Base-by-base conservation (phyloP, 2,888 invertebrate genomes). In the Rotaria magnacalcarata region DNA sequence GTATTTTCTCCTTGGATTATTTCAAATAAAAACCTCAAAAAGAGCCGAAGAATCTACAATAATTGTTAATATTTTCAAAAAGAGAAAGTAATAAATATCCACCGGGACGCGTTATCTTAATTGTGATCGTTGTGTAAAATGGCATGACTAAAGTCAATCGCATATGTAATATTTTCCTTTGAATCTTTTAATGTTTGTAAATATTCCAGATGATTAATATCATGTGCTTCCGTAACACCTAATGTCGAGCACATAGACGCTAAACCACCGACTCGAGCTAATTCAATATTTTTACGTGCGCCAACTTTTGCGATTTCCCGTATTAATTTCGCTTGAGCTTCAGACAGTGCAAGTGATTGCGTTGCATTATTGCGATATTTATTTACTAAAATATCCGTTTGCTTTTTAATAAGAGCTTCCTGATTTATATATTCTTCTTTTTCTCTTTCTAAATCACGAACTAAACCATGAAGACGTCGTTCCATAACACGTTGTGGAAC, bases 151-250 rank as follows among this genome's bases (percentile, higher is more conserved):
- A 89, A 90, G 87, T 90, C 89, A 2, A 90, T 89, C 21, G 89
- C 89, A 24, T 90, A 87, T 86, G 89, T 89, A 5, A 89, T 88
- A 58, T 89, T 88, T 21, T 89, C 88, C 16, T 89, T 5, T 27
- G 60, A 86, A 24, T 88, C 88, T 84, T 88, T 87, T 16, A 90
- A 88, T 2, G 89, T 89, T 8, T 89, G 87, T 27, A 90, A 88
- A 86, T 90, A 90, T 87, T 90, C 89, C 74, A 90, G 89, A 47
- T 89, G 88, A 84, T 88, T 89, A 85, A 89, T 89, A 80, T 89
- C 88, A 52, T 89, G 86, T 85, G 89, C 88, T 11, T 88, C 86
- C 1, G 87, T 88, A 34, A 90, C 87, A 21, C 87, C 87, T 11
- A 90, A 87, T 24, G 84, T 87, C 11, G 47, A 52, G 87, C 89